phyloP scores from a whole-genome alignment of 1,140 invertebrate species.

The Aphaenogaster ashmeadi region DNA sequence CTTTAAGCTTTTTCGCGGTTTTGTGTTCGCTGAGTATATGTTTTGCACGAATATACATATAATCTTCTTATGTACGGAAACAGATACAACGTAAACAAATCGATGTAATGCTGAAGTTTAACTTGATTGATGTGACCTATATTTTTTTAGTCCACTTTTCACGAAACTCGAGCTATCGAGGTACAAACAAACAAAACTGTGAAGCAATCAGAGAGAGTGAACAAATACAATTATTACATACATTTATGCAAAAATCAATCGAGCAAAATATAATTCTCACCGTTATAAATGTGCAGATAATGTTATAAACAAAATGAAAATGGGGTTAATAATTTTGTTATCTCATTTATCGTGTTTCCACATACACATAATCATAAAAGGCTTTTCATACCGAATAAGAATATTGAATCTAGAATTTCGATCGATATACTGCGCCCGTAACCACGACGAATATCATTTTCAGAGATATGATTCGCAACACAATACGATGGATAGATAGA shows the following conservation, averaged over 20 bases:
- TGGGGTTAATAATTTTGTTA: constrained; percentile 57
- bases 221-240: constrained; percentile 11
- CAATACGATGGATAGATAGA: background rate
- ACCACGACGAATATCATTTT: constrained; percentile 74
- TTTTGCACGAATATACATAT: too few relatives aligned
- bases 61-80: constrained; percentile 36
- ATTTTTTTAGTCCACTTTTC: constrained; percentile 13
- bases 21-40: background rate
- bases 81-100: constrained; percentile 13
- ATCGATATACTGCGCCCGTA: constrained; percentile 78
- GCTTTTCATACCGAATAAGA: constrained; percentile 35
- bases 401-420: constrained; percentile 75
- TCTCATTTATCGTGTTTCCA: constrained; percentile 50
- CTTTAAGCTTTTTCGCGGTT: background rate
- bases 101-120: background rate
- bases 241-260: background rate
- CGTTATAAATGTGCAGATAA: background rate
- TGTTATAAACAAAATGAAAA: background rate
- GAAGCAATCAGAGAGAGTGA: background rate
- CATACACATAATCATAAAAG: constrained; percentile 41
- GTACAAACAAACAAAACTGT: background rate
- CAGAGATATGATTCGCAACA: constrained; percentile 22
- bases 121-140: constrained; percentile 7
- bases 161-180: background rate
- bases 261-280: background rate